Evolutionary conservation across 2,113 vertebrate genomes (phyloP).

Genomic region (cat (Felis catus)): F.catus_Fca126_mat1.0 CM031416.1:116989001-116989500

Average conservation of each 20-base stretch:
- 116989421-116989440: not conserved
- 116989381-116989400: too few relatives aligned
- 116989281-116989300: too few relatives aligned
- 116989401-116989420: not conserved
- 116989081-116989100: not conserved
- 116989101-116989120: not conserved
- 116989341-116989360: too few relatives aligned
- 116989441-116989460: not conserved
- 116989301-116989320: too few relatives aligned
- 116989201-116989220: too few relatives aligned
- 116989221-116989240: too few relatives aligned
- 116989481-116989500: not conserved
- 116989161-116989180: not conserved
- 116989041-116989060: not conserved
- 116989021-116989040: not conserved
- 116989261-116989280: too few relatives aligned
- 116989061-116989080: not conserved
- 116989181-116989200: too few relatives aligned
- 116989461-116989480: not conserved
- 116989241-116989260: too few relatives aligned
- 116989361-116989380: too few relatives aligned
- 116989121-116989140: not conserved
- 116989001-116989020: not conserved
- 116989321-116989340: too few relatives aligned
- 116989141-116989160: conserved; percentile 20